Evolutionary conservation across 2,113 vertebrate species (phyloP).

Genomic region (Pomatorhinus ruficollis): DNA sequence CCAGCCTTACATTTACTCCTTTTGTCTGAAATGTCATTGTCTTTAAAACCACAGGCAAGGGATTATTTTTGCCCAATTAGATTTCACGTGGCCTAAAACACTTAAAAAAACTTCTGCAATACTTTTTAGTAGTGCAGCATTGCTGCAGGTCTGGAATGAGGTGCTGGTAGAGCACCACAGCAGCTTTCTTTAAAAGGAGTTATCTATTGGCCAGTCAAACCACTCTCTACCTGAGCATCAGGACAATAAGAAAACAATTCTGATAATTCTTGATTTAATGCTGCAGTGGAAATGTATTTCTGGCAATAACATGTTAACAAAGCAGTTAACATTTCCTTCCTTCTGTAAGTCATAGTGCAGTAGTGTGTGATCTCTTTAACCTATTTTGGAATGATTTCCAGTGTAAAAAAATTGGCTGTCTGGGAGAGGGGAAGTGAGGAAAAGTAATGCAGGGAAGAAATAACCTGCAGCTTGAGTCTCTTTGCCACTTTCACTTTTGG

Average conservation of each 20-base stretch:
- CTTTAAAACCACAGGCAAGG: neutral
- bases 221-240: neutral
- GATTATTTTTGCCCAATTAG: neutral
- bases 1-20: neutral
- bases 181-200: neutral
- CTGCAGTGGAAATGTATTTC: neutral
- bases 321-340: neutral
- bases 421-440: neutral
- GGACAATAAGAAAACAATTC: neutral
- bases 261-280: neutral
- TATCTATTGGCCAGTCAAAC: neutral
- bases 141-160: neutral
- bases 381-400: neutral
- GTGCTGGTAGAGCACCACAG: neutral
- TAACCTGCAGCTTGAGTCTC: neutral
- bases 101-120: neutral
- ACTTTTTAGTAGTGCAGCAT: neutral
- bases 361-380: neutral
- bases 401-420: neutral
- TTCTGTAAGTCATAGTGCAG: neutral
- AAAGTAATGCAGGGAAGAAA: neutral
- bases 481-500: neutral
- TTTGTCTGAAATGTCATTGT: neutral
- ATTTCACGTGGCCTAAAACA: neutral
- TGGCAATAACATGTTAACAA: neutral